These are phyloP conservation scores for Zaprionus vittiger DNA, from an alignment of 1,140 invertebrate genomes.

Conservation along the genomic window DNA sequence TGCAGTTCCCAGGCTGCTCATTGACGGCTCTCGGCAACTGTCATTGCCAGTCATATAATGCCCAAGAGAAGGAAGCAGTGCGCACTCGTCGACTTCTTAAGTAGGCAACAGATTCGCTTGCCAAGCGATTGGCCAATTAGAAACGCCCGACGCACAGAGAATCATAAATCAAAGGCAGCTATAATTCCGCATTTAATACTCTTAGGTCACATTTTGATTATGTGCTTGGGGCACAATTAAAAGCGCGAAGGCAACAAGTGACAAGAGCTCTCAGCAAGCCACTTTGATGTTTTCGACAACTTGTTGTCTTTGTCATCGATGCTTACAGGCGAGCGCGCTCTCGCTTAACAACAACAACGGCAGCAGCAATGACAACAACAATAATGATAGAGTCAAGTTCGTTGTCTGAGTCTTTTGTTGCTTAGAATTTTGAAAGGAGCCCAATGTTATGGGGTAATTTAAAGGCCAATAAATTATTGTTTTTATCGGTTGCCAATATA, in stretches of 20 bases:
- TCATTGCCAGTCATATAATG: slow-evolving; percentile 6
- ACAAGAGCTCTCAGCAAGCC: slow-evolving; percentile 68
- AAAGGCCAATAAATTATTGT: slow-evolving; percentile 34
- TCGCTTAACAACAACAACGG: slow-evolving; percentile 4
- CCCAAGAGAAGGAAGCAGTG: slow-evolving; percentile 40
- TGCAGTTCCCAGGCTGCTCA: slow-evolving; percentile 29
- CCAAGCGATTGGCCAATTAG: slow-evolving; percentile 55
- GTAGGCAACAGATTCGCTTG: slow-evolving; percentile 51
- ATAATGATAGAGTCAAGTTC: slow-evolving; percentile 70
- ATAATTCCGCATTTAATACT: slow-evolving; percentile 43
- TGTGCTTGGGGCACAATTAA: slow-evolving; percentile 63
- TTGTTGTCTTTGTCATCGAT: slow-evolving; percentile 55
- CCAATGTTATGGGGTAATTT: slow-evolving; percentile 24
- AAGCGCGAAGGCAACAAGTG: slow-evolving; percentile 70
- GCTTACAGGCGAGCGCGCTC: slow-evolving; percentile 48
- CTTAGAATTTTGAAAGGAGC: slow-evolving; percentile 30
- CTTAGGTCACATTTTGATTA: slow-evolving; percentile 49
- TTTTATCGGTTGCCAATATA: slow-evolving; percentile 16
- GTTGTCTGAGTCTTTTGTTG: slow-evolving; percentile 71
- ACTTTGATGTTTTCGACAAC: slow-evolving; percentile 68
- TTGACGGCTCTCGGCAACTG: not conserved
- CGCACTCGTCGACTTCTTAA: slow-evolving; percentile 59
- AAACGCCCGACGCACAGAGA: slow-evolving; percentile 53
- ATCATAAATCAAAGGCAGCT: slow-evolving; percentile 67
- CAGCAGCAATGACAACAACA: slow-evolving; percentile 33